Evolutionary conservation across 2,113 vertebrate genomes (phyloP).

Genomic region (Colius striatus): DNA sequence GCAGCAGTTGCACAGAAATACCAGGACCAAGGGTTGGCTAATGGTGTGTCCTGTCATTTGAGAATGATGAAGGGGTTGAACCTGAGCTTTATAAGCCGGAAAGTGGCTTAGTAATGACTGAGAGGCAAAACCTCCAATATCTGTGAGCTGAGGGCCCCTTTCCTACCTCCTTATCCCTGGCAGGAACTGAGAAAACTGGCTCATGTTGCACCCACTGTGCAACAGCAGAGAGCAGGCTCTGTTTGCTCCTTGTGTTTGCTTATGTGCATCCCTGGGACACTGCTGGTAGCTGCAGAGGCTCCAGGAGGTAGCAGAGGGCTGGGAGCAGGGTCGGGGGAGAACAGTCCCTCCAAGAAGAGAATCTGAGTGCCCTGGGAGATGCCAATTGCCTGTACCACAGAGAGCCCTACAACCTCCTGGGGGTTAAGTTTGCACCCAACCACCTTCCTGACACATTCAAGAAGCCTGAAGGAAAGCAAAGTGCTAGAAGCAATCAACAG

Average conservation of each 20-base stretch:
- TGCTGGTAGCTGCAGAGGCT: neutral
- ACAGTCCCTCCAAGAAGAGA: accelerated
- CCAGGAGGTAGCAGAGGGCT: neutral
- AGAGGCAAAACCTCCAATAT: neutral
- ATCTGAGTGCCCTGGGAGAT: neutral
- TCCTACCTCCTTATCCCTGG: neutral
- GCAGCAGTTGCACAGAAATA: neutral
- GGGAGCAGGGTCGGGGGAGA: neutral
- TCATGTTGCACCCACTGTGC: neutral
- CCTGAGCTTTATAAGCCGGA: neutral
- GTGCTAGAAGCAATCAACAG: neutral
- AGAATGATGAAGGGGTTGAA: neutral
- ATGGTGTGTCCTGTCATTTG: neutral
- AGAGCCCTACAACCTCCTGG: neutral
- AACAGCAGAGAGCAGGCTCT: neutral
- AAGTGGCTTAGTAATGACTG: neutral
- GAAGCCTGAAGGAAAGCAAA: neutral
- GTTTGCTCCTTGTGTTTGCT: neutral
- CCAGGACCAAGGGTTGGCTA: neutral
- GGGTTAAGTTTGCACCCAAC: neutral
- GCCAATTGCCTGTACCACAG: neutral
- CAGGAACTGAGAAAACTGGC: neutral
- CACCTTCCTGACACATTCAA: neutral
- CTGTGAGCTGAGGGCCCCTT: neutral
- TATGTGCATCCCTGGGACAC: accelerated